Evolutionary conservation across 2,797 vertebrate genomes (phyloP), one percentile per base, ranked within the genome.

Genomic region (Eremophila alpestris): DNA sequence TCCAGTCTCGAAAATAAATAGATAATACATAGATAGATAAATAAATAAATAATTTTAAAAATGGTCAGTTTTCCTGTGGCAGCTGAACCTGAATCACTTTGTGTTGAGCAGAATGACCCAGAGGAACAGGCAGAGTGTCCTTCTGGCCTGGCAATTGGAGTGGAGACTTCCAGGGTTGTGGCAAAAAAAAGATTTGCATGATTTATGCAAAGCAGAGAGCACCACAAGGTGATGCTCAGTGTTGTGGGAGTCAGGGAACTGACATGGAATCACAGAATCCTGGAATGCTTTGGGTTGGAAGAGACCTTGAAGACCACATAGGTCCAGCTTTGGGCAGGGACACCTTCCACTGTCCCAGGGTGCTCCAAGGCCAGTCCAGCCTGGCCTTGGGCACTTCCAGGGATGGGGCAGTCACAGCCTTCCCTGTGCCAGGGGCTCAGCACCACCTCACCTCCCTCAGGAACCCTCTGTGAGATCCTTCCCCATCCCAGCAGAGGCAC

Each of bases 21-120:
- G 9, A 20, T 3, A 14, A 4, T 3, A 20, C 1, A 29, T 2
- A 46, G 16, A 41, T 6, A 36, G 34, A 19, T 9, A 48, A 69
- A 11, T 36, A 36, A 8, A 36, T 36, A 36, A 36, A 8, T 36
- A 36, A 36, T 8, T 36, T 8, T 36, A 36, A 36, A 36, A 32
- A 9, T 7, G 1, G 5, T 2, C 8, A 2, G 0, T 55, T 77
- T 77, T 56, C 38, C 45, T 71, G 29, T 16, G 3, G 20, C 5
- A 4, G 26, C 32, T 88, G 76, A 56, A 45, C 16, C 10, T 1
- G 29, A 68, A 29, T 32, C 1, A 7, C 19, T 71, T n/a, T 29
- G 40, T 18, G 10, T 21, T 38, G 68, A 69, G 60, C n/a, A 82
- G 60, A 76, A 68, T 19, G 67, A 82, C 34, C 11, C 62, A 32